phyloP scores from a whole-genome alignment of 2,113 vertebrate genomes.

The Chauna torquata region DNA sequence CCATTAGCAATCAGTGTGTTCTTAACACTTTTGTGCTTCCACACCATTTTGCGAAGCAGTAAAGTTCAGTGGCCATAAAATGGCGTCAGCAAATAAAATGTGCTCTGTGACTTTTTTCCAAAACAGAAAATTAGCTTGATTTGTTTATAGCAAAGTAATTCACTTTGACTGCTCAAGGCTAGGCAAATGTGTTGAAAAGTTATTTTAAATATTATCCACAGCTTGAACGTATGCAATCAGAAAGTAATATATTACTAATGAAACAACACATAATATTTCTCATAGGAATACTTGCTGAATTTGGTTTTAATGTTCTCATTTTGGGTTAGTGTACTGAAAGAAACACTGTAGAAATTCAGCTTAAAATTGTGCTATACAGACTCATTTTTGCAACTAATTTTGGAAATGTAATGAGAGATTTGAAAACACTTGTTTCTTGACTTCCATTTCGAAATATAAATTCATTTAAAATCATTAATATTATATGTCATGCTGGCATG shows the following conservation, averaged over 20 bases:
- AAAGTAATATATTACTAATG: neutral
- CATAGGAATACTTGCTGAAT: neutral
- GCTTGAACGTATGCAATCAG: neutral
- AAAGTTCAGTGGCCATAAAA: conserved; percentile 16
- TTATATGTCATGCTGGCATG: neutral
- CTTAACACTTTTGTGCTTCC: neutral
- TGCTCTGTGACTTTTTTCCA: neutral
- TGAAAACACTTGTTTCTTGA: neutral
- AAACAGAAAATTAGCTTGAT: neutral
- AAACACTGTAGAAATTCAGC: neutral
- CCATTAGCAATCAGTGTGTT: neutral
- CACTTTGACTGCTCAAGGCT: neutral
- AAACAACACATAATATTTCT: neutral
- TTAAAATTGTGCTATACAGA: neutral
- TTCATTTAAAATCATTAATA: neutral
- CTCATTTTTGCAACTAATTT: neutral
- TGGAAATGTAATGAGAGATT: neutral
- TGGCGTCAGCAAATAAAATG: neutral
- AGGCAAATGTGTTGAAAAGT: neutral
- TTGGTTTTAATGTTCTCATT: neutral
- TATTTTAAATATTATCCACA: neutral
- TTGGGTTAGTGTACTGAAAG: neutral
- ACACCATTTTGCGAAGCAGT: neutral
- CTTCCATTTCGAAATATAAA: conserved; percentile 24
- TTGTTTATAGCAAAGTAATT: neutral